Evolutionary conservation across 2,797 vertebrate species (phyloP).

Genomic region (Odontamblyopus lacepedii): DNA sequence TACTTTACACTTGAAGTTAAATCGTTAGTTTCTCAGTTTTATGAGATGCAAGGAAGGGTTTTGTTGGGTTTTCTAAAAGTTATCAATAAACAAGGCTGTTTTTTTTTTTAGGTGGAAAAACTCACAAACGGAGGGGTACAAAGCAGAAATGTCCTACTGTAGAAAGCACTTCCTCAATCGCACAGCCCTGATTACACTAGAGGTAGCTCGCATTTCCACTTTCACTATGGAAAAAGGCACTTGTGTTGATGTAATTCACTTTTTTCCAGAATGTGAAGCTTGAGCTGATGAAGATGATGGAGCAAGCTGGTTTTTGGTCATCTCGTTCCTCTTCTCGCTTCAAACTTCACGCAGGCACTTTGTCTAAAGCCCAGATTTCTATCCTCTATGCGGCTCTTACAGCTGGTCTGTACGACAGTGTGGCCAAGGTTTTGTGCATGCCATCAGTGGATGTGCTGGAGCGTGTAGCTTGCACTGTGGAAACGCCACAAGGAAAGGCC

Average conservation of each 20-base stretch:
- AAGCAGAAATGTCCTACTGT: slow-evolving; percentile 86
- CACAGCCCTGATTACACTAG: slow-evolving; percentile 90
- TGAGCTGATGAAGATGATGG: slow-evolving; percentile 90
- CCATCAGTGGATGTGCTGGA: slow-evolving; percentile 91
- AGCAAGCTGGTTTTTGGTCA: slow-evolving; percentile 86
- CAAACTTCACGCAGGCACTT: slow-evolving; percentile 35
- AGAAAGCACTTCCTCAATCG: slow-evolving; percentile 91
- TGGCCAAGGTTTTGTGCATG: slow-evolving; percentile 85
- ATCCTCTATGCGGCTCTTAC: slow-evolving; percentile 89
- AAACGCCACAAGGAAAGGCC: slow-evolving; percentile 93
- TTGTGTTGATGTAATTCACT: not conserved
- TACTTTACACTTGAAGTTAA: not conserved
- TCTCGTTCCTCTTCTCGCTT: slow-evolving; percentile 39
- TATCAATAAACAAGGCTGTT: not conserved
- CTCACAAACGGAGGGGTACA: slow-evolving; percentile 80
- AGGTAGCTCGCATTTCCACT: slow-evolving; percentile 73
- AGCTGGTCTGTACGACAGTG: slow-evolving; percentile 92
- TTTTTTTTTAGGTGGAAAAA: slow-evolving; percentile 84
- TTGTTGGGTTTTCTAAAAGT: not conserved
- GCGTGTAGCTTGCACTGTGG: slow-evolving; percentile 84
- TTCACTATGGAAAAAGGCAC: not conserved
- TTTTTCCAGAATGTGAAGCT: slow-evolving; percentile 86
- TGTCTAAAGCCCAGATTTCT: slow-evolving; percentile 81
- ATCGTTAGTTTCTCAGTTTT: not conserved
- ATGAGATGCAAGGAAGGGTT: no score